Base-by-base conservation (phyloP, 2,113 vertebrate genomes). In the Grallaria varia region DNA sequence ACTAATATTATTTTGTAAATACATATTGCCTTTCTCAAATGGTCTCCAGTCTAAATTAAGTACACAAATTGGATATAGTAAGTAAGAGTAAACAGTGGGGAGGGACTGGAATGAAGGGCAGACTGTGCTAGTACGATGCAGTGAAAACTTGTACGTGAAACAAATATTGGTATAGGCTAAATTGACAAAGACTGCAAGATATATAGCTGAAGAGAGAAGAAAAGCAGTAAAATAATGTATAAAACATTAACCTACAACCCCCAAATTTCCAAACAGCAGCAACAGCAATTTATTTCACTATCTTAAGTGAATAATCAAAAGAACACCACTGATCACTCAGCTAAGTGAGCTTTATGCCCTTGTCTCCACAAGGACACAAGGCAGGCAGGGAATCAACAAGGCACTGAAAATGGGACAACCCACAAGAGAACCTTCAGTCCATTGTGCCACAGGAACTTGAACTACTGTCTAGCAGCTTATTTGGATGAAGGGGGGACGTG, bases 261-360 rank as follows among this genome's bases (percentile, higher is more conserved):
- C 3, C 1, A 56, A 53, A 62, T 45, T 69, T 58, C 72, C 10
- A 35, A 93, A 84, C 53, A 93, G 75, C 84, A 93, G 42, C 84
- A 77, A 44, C 75, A 91, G 84, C 59, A 88, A 91, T 95, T 94
- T 84, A 77, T 83, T 74, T 93, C 78, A 55, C 67, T 63, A 23
- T 63, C 33, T 7, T 69, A 63, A 47, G 55, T 83, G 82, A 90
- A 85, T 71, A 94, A 90, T 63, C 59, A 77, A 58, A 73, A 79
- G 64, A 82, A 31, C 50, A 66, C 4, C 12, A 44, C 58, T 21
- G 69, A 73, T 45, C 28, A 6, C 53, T n/a, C 7, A 9, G 74
- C 84, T 73, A 53, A 91, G 30, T 31, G 84, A 85, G 78, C 82
- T 68, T 42, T 30, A 56, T 21, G 75, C 52, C 78, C 72, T 87